These are phyloP conservation scores for Ametastegia equiseti DNA, from an alignment of 2,888 invertebrate genomes.

Conservation along the genomic window DNA sequence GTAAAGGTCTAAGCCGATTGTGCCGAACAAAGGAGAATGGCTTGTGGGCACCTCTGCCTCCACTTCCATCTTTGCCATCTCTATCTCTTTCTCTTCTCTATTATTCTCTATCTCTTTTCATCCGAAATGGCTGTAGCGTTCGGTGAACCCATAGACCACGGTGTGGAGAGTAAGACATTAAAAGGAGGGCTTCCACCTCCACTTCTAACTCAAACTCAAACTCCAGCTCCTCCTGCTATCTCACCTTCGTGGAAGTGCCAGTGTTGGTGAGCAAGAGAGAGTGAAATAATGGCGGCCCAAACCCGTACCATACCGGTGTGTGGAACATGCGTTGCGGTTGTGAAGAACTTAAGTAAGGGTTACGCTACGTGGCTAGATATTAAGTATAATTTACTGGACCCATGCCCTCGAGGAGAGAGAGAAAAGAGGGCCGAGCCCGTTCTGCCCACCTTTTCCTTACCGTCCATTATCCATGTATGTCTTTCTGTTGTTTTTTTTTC, in stretches of 20 bases:
- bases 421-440: background rate
- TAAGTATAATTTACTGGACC: slow-evolving; percentile 64
- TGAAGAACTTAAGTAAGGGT: slow-evolving; percentile 58
- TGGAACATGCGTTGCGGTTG: slow-evolving; percentile 57
- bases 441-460: background rate
- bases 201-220: background rate
- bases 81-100: background rate
- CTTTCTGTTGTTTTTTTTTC: background rate
- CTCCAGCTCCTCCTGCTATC: background rate
- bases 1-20: slow-evolving; percentile 61
- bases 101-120: background rate
- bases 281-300: slow-evolving; percentile 40
- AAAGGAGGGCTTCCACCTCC: slow-evolving; percentile 24
- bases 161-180: slow-evolving; percentile 60
- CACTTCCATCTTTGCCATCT: background rate
- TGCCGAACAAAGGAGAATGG: slow-evolving; percentile 58
- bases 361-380: slow-evolving; percentile 59
- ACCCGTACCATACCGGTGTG: slow-evolving; percentile 21
- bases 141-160: background rate
- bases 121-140: background rate
- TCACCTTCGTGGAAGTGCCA: slow-evolving; percentile 14
- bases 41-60: background rate
- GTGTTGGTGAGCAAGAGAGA: background rate
- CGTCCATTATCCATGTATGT: background rate
- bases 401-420: background rate